A percentile compares a stretch with the other conserved stretches of the same genome.
These are phyloP conservation scores for Margaritifera margaritifera DNA, from an alignment of 2,888 invertebrate genomes.

Conservation along the genomic window DNA sequence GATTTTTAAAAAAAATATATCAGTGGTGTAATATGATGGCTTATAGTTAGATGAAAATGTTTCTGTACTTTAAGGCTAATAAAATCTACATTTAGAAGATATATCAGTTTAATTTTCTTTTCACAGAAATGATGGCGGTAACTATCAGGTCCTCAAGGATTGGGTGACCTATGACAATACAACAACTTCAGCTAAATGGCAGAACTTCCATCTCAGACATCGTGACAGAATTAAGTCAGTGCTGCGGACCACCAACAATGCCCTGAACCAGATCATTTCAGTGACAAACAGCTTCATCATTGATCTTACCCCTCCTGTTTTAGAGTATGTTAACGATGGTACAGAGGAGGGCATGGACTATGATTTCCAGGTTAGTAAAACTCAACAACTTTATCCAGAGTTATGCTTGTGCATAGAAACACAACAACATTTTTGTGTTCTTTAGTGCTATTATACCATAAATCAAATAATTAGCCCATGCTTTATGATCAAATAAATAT, in stretches of 20 bases:
- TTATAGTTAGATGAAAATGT: too few relatives aligned
- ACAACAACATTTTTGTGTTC: too few relatives aligned
- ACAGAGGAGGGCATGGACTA: constrained; percentile 22
- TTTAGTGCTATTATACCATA: too few relatives aligned
- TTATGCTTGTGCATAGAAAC: too few relatives aligned
- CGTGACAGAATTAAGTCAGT: constrained; percentile 42
- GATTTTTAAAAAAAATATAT: too few relatives aligned
- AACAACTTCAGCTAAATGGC: constrained; percentile 39
- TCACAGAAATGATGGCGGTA: constrained; percentile 7
- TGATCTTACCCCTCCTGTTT: constrained; percentile 55
- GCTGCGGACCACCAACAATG: constrained; percentile 52
- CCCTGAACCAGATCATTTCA: constrained; percentile 36
- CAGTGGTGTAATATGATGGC: too few relatives aligned
- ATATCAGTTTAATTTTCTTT: too few relatives aligned
- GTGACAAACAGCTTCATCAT: constrained; percentile 46
- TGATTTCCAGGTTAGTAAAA: constrained; percentile 42
- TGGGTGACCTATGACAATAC: constrained; percentile 33
- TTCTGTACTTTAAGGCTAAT: too few relatives aligned
- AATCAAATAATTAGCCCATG: too few relatives aligned
- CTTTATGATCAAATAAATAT: too few relatives aligned
- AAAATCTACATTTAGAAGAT: too few relatives aligned
- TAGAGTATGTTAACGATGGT: constrained; percentile 47
- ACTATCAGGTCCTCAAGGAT: constrained; percentile 30
- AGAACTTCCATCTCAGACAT: constrained; percentile 53
- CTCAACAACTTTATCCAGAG: too few relatives aligned